A percentile compares a stretch with the other conserved stretches of the same genome.
Conservation (phyloP, 2,888 invertebrate species). For the Sphaerophoria rueppellii region DNA sequence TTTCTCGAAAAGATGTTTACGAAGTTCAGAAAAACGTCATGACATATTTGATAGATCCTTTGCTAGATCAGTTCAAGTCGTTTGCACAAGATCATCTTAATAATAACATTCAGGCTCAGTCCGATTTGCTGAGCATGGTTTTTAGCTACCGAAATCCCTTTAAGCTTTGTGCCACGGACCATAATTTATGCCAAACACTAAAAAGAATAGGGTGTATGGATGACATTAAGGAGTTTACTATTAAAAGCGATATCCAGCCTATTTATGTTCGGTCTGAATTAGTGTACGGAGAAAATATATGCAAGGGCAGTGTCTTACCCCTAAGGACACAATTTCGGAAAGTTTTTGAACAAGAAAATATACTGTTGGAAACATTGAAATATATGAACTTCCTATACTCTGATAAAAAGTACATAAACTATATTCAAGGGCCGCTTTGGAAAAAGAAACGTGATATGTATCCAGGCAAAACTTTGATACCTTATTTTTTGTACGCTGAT, state of each 20-base stretch:
- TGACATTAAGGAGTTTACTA: slow-evolving; percentile 33
- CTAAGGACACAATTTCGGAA: slow-evolving; percentile 25
- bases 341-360: slow-evolving; percentile 40
- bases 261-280: slow-evolving; percentile 29
- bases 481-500: slow-evolving; percentile 39
- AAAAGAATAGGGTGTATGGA: slow-evolving; percentile 25
- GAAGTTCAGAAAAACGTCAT: slow-evolving; percentile 33
- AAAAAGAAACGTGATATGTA: slow-evolving; percentile 14
- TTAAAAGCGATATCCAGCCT: slow-evolving; percentile 38
- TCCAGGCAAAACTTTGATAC: slow-evolving; percentile 23
- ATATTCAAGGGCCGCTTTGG: slow-evolving; percentile 38
- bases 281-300: slow-evolving; percentile 28
- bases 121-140: slow-evolving; percentile 29
- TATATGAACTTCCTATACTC: slow-evolving; percentile 35
- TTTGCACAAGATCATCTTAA: slow-evolving; percentile 33
- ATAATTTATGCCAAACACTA: slow-evolving; percentile 36
- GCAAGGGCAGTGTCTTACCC: slow-evolving; percentile 34
- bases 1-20: slow-evolving; percentile 28
- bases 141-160: slow-evolving; percentile 29
- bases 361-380: slow-evolving; percentile 24
- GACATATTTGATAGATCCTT: slow-evolving; percentile 32
- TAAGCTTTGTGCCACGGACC: slow-evolving; percentile 25
- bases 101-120: slow-evolving; percentile 17
- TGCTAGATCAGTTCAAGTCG: slow-evolving; percentile 29
- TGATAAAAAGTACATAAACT: slow-evolving; percentile 36